These are phyloP conservation scores for Macheiramphus alcinus DNA, from an alignment of 2,113 vertebrate species.

Conservation along the genomic window DNA sequence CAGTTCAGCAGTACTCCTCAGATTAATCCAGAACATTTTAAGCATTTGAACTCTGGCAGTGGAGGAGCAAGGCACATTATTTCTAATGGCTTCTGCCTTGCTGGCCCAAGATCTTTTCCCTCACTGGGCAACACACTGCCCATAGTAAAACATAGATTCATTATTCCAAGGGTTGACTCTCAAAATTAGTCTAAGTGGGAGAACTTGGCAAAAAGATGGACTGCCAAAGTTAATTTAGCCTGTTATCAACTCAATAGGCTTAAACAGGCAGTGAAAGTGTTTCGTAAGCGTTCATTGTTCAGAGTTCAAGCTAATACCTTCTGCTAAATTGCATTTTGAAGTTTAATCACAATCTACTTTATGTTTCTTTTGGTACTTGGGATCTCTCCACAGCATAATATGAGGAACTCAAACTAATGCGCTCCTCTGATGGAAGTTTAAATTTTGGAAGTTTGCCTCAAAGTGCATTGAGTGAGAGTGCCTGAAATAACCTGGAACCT, in stretches of 20 bases:
- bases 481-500: constrained; percentile 1
- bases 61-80: neutral
- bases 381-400: constrained; percentile 26
- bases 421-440: neutral
- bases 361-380: constrained; percentile 60
- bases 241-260: constrained; percentile 67
- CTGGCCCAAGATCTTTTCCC: neutral
- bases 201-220: constrained; percentile 47
- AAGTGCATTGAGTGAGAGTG: neutral
- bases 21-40: neutral
- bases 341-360: constrained; percentile 64
- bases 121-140: neutral
- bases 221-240: constrained; percentile 61
- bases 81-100: neutral
- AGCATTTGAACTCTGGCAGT: neutral
- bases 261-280: constrained; percentile 52
- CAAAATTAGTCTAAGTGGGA: constrained; percentile 39
- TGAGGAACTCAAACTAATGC: constrained; percentile 11
- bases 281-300: constrained; percentile 62
- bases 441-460: constrained; percentile 20
- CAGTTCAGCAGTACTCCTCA: neutral
- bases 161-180: constrained; percentile 22
- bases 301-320: constrained; percentile 61
- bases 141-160: constrained; percentile 35
- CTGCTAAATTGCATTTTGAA: constrained; percentile 65